Percentiles rank a stretch among this genome's conserved stretches.
phyloP scores from a whole-genome alignment of 2,113 vertebrate genomes.

The Excalfactoria chinensis region DNA sequence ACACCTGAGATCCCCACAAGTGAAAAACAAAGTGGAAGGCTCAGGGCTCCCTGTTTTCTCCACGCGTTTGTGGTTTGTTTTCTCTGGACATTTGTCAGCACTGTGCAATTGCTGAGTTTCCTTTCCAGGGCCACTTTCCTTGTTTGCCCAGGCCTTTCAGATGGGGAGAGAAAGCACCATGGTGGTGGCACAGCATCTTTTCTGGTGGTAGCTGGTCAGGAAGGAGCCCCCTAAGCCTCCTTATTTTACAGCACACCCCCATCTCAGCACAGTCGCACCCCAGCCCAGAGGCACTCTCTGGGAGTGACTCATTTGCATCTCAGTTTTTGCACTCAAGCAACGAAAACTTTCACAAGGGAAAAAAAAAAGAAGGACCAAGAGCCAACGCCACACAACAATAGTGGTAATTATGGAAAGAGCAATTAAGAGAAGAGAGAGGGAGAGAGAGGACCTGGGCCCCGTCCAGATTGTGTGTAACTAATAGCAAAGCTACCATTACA shows the following conservation, averaged over 20 bases:
- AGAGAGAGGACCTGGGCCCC: background rate
- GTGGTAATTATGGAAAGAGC: conserved; percentile 16
- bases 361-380: background rate
- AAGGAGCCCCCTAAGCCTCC: background rate
- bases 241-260: background rate
- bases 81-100: background rate
- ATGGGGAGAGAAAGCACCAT: background rate
- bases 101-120: background rate
- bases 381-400: background rate
- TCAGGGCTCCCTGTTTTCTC: background rate
- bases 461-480: background rate
- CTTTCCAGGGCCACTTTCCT: background rate
- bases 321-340: background rate
- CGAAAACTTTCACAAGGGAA: conserved; percentile 23
- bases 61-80: background rate
- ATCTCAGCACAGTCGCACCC: background rate
- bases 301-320: conserved; percentile 46
- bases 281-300: conserved; percentile 42
- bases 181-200: background rate
- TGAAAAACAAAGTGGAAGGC: background rate
- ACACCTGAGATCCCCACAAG: background rate
- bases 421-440: conserved; percentile 9
- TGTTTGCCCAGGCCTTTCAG: background rate
- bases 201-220: background rate
- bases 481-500: background rate